phyloP scores from a whole-genome alignment of 2,113 vertebrate genomes.

The Perca flavescens region DNA sequence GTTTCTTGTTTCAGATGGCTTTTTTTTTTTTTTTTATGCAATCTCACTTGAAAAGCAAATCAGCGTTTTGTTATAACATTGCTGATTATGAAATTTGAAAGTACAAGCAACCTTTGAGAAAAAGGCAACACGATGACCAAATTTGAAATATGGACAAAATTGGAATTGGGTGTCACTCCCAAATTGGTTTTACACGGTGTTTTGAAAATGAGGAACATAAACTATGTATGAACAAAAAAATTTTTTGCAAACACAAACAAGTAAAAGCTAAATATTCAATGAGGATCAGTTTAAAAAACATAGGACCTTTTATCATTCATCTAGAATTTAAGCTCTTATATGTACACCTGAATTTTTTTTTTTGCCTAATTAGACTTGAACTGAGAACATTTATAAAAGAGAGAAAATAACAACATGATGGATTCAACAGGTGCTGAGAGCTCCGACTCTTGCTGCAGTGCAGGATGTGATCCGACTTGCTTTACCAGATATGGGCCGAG shows the following conservation, averaged over 20 bases:
- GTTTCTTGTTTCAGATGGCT: neutral
- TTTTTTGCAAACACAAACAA: neutral
- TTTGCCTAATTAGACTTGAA: neutral
- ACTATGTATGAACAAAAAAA: neutral
- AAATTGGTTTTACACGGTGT: neutral
- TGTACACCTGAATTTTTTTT: neutral
- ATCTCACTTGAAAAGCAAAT: neutral
- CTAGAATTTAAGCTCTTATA: neutral
- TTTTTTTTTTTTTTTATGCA: neutral
- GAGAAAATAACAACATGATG: neutral
- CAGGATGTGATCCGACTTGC: neutral
- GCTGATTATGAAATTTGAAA: neutral
- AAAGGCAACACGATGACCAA: neutral
- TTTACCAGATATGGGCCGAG: slow-evolving; percentile 35
- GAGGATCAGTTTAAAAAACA: neutral
- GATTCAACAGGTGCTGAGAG: slow-evolving; percentile 27
- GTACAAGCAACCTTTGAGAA: neutral
- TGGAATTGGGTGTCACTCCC: neutral
- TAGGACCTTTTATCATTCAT: neutral
- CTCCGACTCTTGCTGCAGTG: neutral
- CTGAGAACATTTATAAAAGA: too few relatives aligned
- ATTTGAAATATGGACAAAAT: neutral
- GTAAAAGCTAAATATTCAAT: neutral
- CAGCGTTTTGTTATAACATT: neutral
- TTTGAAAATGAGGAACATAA: neutral